Conservation (phyloP, 2,888 invertebrate species). For the Polietes domitor region DNA sequence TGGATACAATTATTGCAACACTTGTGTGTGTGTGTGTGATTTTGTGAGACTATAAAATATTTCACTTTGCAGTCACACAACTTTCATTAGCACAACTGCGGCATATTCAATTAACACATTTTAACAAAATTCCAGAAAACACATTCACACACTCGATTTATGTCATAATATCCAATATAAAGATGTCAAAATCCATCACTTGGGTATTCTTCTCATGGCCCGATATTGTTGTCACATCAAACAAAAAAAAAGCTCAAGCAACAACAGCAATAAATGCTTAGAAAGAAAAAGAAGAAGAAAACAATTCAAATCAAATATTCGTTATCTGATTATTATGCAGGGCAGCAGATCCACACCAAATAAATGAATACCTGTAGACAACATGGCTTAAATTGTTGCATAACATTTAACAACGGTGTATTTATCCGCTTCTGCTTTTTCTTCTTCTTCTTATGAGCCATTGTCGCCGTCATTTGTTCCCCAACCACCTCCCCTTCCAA, state of each 20-base stretch:
- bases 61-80: background rate
- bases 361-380: background rate
- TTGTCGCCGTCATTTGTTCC: too few species aligned
- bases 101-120: constrained; percentile 16
- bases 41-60: background rate
- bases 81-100: constrained; percentile 2
- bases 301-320: background rate
- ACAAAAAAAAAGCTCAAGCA: background rate
- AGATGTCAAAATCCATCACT: background rate
- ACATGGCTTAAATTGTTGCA: background rate
- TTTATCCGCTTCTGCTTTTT: background rate
- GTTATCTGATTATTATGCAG: constrained; percentile 16
- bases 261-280: background rate
- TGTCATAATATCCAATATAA: constrained; percentile 3
- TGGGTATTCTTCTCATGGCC: background rate
- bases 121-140: background rate
- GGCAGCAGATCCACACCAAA: background rate
- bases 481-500: too few species aligned
- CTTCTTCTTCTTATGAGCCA: too few species aligned
- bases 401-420: background rate
- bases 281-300: background rate
- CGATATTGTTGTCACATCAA: background rate
- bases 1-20: background rate
- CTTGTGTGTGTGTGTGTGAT: background rate
- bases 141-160: background rate